Base-by-base conservation (phyloP, 2,113 vertebrate species). In the Pteruthius melanotis region DNA sequence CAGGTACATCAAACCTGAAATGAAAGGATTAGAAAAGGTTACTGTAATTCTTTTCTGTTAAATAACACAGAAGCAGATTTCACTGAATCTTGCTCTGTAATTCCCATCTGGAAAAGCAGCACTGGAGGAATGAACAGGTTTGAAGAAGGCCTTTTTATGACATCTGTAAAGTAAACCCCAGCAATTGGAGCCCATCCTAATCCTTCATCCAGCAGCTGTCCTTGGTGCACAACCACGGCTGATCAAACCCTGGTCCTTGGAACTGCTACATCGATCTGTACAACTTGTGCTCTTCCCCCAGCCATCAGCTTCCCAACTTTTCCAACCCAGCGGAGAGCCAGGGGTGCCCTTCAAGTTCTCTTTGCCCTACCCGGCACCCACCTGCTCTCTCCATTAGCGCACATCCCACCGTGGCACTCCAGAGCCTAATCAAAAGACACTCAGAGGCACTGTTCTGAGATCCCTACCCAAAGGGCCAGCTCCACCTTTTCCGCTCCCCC, bases 31-130 rank as follows among this genome's bases (percentile, higher is more conserved):
- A 99, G 79, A 97, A 96, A 85, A 98, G 93, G 97, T 98, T 98
- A 97, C 66, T 94, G 24, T 96, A 97, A 95, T 97, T 96, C 63
- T 84, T 95, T 98, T 97, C 98, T 98, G 77, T 97, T 98, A 97
- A 99, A 98, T 98, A 98, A 99, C 97, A 97, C 96, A 98, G 98
- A 98, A 99, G 98, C 99, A 99, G 99, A 99, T 99, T 99, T 99
- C 98, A 97, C 97, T 96, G 97, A 98, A 98, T 97, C 98, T 97
- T 97, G 59, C 94, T 91, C 75, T 93, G 64, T 97, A 98, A 98
- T 97, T 98, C 98, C 97, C 98, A 98, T 98, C 98, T 98, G 98
- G 96, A 98, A 97, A 96, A 97, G 78, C 92, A 93, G 85, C 95
- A 61, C 93, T 95, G 65, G 65, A 85, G 64, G 93, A 97, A 96